Evolutionary conservation across 2,113 vertebrate genomes (phyloP), one percentile per base, ranked within the genome.

Genomic region (Pomatorhinus ruficollis): DNA sequence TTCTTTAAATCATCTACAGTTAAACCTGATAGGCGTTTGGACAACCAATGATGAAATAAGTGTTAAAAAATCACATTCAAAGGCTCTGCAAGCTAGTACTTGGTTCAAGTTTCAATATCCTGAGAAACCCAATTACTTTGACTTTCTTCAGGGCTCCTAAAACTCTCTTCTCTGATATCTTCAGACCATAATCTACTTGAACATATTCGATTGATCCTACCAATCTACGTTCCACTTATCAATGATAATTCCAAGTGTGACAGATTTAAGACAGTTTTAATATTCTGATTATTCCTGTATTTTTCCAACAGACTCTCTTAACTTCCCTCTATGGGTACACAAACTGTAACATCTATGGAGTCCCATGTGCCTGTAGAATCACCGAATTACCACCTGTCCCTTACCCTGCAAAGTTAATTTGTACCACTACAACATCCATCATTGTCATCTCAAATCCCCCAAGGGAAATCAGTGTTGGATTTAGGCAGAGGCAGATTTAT

Each of bases 351-450:
- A 65, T 35, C n/a, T 23, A 7, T 5, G 21, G 69, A 65, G 37
- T 35, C n/a, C n/a, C 3, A 0, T 12, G 33, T 56, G 21, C 44
- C 88, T 33, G 4, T 8, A 15, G 1, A 18, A n/a, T 6, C 27
- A 74, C 86, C 37, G 24, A 56, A 52, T 44, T 70, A 66, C n/a
- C 37, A 89, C 37, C 50, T 37, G 21, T 7, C 40, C 64, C 35
- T 84, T 60, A 35, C 5, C 9, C 31, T 53, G 24, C 40, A n/a
- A 87, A 84, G 18, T 39, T 81, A 52, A 25, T 69, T 69, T 30
- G 16, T 33, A 44, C 42, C 81, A 44, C 54, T 37, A 70, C 22
- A 7, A 15, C 52, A 65, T 66, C 60, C 28, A 59, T 53, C 75
- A 63, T 4, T 70, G 61, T 50, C 65, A 87, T 25, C 42, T 30